Conservation (phyloP, 2,113 vertebrate species). For the Brienomyrus brachyistius region DNA sequence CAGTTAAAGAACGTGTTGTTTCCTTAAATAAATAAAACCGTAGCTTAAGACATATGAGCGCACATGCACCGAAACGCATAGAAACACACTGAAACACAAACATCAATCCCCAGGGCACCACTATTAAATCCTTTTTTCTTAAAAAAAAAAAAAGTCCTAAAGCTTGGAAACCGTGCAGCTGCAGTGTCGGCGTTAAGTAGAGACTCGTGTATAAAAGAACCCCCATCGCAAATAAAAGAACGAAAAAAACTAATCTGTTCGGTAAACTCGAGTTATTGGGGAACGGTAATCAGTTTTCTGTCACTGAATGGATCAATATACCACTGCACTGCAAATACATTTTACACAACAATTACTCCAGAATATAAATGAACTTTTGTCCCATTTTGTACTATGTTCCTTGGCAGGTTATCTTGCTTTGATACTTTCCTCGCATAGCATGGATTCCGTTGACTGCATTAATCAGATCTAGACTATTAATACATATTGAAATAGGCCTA, state of each 20-base stretch:
- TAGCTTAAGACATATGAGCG: not conserved
- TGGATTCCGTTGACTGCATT: not conserved
- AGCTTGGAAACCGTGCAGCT: conserved; percentile 58
- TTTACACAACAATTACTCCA: conserved; percentile 7
- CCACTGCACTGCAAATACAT: conserved; percentile 33
- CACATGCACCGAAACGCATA: conserved; percentile 15
- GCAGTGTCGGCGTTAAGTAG: conserved; percentile 55
- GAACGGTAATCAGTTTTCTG: conserved; percentile 50
- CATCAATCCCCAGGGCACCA: conserved; percentile 37
- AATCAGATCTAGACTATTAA: not conserved
- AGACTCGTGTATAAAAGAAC: conserved; percentile 44
- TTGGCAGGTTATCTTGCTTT: not conserved
- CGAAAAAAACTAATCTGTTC: conserved; percentile 56
- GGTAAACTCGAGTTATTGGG: conserved; percentile 57
- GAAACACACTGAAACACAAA: conserved; percentile 32
- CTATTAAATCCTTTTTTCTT: conserved; percentile 45
- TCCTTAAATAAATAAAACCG: not conserved
- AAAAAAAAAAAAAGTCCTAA: conserved; percentile 30
- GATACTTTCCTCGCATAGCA: not conserved
- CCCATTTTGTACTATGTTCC: not conserved
- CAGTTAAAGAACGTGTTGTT: not conserved
- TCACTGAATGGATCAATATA: conserved; percentile 60
- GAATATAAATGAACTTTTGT: conserved; percentile 23
- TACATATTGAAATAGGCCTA: not conserved
- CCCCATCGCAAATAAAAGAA: conserved; percentile 10